A percentile compares a stretch with the other conserved stretches of the same genome.
Conservation (phyloP, 2,888 invertebrate species). For the Pimpla rufipes region DNA sequence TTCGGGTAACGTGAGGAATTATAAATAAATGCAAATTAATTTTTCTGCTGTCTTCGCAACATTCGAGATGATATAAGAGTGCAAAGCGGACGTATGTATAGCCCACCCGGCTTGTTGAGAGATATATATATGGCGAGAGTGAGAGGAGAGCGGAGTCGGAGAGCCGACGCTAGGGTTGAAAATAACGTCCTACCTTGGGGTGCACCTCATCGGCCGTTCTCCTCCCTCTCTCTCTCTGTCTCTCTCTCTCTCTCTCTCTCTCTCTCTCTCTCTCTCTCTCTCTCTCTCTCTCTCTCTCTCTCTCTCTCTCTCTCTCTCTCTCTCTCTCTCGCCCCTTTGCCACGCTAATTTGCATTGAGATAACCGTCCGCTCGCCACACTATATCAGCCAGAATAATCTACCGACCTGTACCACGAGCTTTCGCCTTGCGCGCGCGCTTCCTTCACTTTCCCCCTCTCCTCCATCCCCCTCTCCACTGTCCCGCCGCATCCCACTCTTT, state of each 20-base stretch:
- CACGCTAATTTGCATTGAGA: constrained; percentile 68
- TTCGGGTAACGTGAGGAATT: constrained; percentile 10
- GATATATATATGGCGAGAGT: neutral
- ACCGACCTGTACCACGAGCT: constrained; percentile 45
- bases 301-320: too few relatives aligned
- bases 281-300: too few relatives aligned
- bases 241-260: too few relatives aligned
- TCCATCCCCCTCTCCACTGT: neutral
- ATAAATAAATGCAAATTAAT: constrained; percentile 48
- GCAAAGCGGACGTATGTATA: constrained; percentile 7
- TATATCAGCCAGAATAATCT: constrained; percentile 65
- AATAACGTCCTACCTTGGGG: constrained; percentile 55
- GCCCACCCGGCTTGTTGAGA: neutral
- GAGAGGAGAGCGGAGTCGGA: neutral
- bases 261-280: too few relatives aligned
- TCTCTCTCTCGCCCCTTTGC: constrained; percentile 32
- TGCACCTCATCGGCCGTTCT: constrained; percentile 38
- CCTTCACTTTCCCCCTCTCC: constrained; percentile 11
- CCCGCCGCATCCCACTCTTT: neutral
- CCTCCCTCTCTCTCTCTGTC: too few relatives aligned
- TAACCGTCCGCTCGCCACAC: constrained; percentile 65
- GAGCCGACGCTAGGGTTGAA: constrained; percentile 51
- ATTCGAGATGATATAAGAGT: constrained; percentile 36
- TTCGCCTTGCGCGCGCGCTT: constrained; percentile 31
- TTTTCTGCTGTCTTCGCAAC: constrained; percentile 51